These are phyloP conservation scores for Heliothis peltigera DNA, from an alignment of 2,888 invertebrate genomes.

Conservation along the genomic window DNA sequence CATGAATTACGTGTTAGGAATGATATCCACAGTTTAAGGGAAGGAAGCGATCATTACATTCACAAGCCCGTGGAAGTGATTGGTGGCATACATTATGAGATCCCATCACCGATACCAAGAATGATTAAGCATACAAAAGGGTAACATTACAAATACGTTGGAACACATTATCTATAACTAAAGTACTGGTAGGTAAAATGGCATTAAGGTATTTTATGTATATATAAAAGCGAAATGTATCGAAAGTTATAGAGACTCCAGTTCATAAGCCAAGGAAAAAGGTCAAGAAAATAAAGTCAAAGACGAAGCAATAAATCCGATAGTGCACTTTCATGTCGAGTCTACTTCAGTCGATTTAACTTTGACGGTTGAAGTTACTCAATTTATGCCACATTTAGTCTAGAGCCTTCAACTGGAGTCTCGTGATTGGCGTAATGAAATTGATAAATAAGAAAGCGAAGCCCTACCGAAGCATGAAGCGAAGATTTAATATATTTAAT, in stretches of 20 bases:
- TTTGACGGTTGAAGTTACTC: constrained; percentile 36
- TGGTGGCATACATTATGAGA: constrained; percentile 79
- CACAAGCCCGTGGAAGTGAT: constrained; percentile 73
- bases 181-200: constrained; percentile 55
- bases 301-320: constrained; percentile 32
- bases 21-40: constrained; percentile 66
- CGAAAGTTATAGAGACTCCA: constrained; percentile 48
- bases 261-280: constrained; percentile 23
- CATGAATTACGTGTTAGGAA: constrained; percentile 39
- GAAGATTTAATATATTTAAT: constrained; percentile 26
- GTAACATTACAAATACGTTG: constrained; percentile 78
- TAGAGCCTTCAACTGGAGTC: constrained; percentile 57
- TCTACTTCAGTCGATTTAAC: constrained; percentile 41
- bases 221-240: constrained; percentile 44
- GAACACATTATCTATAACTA: constrained; percentile 55
- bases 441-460: constrained; percentile 71
- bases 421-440: constrained; percentile 59
- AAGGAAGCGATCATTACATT: constrained; percentile 70
- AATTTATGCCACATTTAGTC: constrained; percentile 8
- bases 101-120: constrained; percentile 89
- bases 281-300: constrained; percentile 32
- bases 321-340: constrained; percentile 44
- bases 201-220: constrained; percentile 47
- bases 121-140: constrained; percentile 88
- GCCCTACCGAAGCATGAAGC: constrained; percentile 74